A percentile compares a stretch with the other conserved stretches of the same genome.
Conservation (phyloP, 2,113 vertebrate species). For the Ginglymostoma cirratum region DNA sequence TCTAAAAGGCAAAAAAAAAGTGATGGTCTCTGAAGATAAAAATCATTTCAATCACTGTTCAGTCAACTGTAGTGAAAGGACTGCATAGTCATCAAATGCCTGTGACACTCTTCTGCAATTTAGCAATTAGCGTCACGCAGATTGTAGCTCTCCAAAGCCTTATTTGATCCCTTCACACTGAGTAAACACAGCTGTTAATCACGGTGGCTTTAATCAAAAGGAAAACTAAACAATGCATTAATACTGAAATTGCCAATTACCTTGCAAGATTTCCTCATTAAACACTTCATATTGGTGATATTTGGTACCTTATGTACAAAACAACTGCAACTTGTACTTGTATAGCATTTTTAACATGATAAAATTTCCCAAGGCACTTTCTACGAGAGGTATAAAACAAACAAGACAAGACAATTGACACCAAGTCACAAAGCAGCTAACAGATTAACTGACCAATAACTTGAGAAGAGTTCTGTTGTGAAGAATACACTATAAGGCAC, state of each 20-base stretch:
- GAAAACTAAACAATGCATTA: constrained; percentile 50
- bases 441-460: not conserved
- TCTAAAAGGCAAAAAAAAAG: not conserved
- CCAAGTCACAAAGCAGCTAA: not conserved
- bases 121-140: constrained; percentile 37
- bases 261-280: constrained; percentile 48
- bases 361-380: not conserved
- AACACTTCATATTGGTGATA: not conserved
- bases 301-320: not conserved
- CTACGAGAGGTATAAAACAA: not conserved
- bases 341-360: not conserved
- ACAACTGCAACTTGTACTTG: not conserved
- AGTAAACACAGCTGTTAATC: constrained; percentile 51
- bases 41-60: constrained; percentile 13
- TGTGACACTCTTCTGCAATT: constrained; percentile 20
- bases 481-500: not conserved
- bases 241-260: constrained; percentile 53
- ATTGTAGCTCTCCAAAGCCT: constrained; percentile 38
- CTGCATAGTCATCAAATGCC: constrained; percentile 9
- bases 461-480: not conserved
- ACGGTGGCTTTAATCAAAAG: constrained; percentile 53
- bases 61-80: constrained; percentile 12
- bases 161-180: constrained; percentile 42
- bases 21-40: not conserved
- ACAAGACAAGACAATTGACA: not conserved